phyloP scores from a whole-genome alignment of 1,140 invertebrate genomes.

The Mizuhopecten yessoensis region DNA sequence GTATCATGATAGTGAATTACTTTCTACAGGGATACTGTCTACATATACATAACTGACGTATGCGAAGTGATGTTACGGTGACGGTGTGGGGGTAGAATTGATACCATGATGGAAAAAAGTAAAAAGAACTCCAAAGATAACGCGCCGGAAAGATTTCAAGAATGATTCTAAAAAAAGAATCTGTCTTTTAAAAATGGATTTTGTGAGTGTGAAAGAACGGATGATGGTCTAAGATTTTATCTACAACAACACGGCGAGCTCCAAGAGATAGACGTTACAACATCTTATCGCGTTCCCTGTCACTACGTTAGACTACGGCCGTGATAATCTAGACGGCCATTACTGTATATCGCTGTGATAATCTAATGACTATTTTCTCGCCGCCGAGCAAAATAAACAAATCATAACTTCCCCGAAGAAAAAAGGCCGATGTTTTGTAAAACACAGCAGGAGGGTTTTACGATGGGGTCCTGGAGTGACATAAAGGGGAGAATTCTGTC shows the following conservation, averaged over 20 bases:
- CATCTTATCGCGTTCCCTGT: neutral
- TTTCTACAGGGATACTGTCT: too few species aligned
- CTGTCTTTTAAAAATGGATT: neutral
- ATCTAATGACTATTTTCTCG: neutral
- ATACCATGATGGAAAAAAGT: too few species aligned
- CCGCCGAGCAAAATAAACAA: slow-evolving; percentile 4
- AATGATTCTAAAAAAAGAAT: neutral
- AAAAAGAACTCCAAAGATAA: neutral
- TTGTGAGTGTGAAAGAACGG: neutral
- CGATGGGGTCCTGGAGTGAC: neutral
- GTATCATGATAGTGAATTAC: too few species aligned
- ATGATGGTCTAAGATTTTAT: neutral
- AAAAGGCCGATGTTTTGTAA: neutral
- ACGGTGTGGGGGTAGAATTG: too few species aligned
- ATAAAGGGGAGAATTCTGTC: neutral
- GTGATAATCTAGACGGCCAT: neutral
- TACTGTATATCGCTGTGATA: neutral
- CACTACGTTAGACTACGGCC: neutral
- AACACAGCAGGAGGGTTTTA: neutral
- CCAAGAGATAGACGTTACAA: neutral
- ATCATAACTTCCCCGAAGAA: neutral
- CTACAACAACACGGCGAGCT: neutral
- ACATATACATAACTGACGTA: too few species aligned
- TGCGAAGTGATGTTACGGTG: too few species aligned
- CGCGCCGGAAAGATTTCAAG: neutral